A percentile compares a stretch with the other conserved stretches of the same genome.
phyloP scores from a whole-genome alignment of 2,797 vertebrate species.

The Dallia pectoralis region DNA sequence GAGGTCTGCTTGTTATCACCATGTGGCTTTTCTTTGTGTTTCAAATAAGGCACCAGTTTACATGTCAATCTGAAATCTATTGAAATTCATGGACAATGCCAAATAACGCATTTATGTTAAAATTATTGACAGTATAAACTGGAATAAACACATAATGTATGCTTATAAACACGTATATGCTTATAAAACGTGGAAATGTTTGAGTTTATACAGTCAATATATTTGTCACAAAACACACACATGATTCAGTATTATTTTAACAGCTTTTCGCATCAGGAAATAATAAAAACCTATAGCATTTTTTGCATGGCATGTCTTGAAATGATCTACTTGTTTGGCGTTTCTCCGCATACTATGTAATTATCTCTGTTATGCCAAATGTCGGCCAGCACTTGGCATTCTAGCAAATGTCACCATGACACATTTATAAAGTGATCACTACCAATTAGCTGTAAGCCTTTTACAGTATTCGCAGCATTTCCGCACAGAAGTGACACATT shows the following conservation, averaged over 20 bases:
- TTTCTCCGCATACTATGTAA: slow-evolving; percentile 2
- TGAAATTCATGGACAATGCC: no score
- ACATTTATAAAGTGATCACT: neutral
- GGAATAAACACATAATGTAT: neutral
- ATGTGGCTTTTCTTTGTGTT: neutral
- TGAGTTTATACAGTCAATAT: neutral
- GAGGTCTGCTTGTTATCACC: neutral
- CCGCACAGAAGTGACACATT: slow-evolving; percentile 4
- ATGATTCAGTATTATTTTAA: neutral
- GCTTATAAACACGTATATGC: no score
- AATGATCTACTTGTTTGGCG: slow-evolving; percentile 39
- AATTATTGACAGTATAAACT: neutral
- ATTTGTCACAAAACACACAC: neutral
- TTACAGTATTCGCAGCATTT: slow-evolving; percentile 3
- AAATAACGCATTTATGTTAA: neutral
- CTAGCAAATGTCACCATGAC: neutral
- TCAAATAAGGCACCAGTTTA: neutral
- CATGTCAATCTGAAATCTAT: neutral
- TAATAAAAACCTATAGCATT: neutral
- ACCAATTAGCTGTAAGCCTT: neutral
- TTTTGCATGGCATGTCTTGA: slow-evolving; percentile 33
- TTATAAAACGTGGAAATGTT: neutral
- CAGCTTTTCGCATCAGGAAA: neutral
- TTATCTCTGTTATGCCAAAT: slow-evolving; percentile 9
- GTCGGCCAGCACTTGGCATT: neutral